Evolutionary conservation across 2,113 vertebrate genomes (phyloP), one percentile per base, ranked within the genome.

Genomic region (Vicugna pacos): DNA sequence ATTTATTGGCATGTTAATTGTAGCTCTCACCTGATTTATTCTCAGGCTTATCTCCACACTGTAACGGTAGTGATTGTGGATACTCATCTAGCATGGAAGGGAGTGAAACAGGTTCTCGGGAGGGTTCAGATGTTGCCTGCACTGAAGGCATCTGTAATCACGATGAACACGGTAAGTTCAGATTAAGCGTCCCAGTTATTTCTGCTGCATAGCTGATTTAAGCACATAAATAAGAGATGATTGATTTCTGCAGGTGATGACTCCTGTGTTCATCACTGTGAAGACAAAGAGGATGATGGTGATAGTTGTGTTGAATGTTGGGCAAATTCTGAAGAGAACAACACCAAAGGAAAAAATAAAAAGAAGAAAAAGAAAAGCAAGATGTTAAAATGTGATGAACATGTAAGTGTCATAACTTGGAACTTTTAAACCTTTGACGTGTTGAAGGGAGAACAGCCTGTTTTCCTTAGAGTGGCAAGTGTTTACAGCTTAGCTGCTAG

Each of bases 31-130:
- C 0, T 95, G 91, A 3, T 97, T 89, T 93, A 16, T 38, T 80
- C 89, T 84, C 98, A 99, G 99, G 99, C 95, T 98, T 99, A 95
- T 99, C 99, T 76, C 98, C 99, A 12, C 99, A 99, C 95, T 99
- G 99, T 98, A 99, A 99, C 17, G 99, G 99, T 50, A 99, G 99
- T 32, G 99, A 99, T 89, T 99, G 99, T 20, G 99, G 99, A 96
- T 99, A 99, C 95, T 99, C 99, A 5, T 99, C 99, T 75, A 99
- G 99, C 98, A 99, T 99, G 98, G 99, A 99, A 97, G 99, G 99
- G 98, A 99, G 99, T 15, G 99, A 99, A 95, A 99, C 97, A 0
- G 99, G 99, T 67, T 99, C 99, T 58, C 99, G 99, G 92, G 99
- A 99, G 98, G 99, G 99, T 26, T 99, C 99, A 0, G 99, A 99